These are phyloP conservation scores for Halcyon smyrnensis DNA, from an alignment of 2,797 vertebrate species.

Conservation along the genomic window DNA sequence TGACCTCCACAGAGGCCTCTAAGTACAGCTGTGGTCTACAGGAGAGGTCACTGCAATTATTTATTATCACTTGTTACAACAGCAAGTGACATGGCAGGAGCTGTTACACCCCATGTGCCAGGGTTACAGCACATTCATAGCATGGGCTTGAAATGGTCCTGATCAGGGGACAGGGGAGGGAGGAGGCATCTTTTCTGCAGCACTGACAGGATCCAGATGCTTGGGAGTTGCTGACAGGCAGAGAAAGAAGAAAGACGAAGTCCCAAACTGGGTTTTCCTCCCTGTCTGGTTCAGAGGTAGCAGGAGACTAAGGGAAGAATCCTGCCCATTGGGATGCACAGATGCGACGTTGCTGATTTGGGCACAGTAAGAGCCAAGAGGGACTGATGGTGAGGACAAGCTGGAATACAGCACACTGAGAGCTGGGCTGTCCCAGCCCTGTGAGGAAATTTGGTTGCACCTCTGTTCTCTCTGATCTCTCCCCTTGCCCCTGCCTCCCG, in stretches of 20 bases:
- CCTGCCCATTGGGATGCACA: not conserved
- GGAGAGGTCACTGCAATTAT: not conserved
- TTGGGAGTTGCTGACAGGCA: not conserved
- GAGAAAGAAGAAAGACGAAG: not conserved
- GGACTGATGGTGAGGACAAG: not conserved
- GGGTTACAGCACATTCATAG: not conserved
- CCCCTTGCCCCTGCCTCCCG: not conserved
- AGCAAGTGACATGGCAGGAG: not conserved
- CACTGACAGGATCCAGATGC: fast-evolving
- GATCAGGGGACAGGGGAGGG: fast-evolving
- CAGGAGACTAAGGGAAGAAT: not conserved
- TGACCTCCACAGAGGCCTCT: not conserved
- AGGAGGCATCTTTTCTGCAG: not conserved
- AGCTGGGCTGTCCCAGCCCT: not conserved
- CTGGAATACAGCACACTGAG: not conserved
- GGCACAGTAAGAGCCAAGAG: fast-evolving
- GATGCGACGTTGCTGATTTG: not conserved
- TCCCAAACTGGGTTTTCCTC: fast-evolving
- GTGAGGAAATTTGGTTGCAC: not conserved
- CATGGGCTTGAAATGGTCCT: not conserved
- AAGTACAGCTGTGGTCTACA: not conserved
- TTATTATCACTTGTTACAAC: not conserved
- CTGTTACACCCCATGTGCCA: not conserved
- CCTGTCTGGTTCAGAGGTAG: not conserved
- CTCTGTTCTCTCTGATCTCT: not conserved